phyloP scores from a whole-genome alignment of 2,888 invertebrate species.

The Cryptophagus acutangulus region DNA sequence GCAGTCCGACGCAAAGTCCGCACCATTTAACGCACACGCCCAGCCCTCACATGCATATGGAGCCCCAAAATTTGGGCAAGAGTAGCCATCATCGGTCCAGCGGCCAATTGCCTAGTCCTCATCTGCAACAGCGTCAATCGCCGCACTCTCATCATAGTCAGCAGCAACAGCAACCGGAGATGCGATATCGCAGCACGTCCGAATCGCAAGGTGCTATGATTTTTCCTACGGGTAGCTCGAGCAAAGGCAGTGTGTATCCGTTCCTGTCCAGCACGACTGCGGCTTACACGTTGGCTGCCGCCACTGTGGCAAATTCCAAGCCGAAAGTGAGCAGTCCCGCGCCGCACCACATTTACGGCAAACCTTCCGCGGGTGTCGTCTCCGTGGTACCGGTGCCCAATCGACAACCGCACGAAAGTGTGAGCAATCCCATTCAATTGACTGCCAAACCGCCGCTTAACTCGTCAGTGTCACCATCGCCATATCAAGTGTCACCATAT shows the following conservation, averaged over 20 bases:
- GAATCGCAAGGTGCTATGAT: conserved; percentile 37
- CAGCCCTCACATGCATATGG: conserved; percentile 42
- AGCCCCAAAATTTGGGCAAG: conserved; percentile 41
- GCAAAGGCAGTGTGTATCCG: conserved; percentile 43
- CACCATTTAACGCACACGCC: conserved; percentile 43
- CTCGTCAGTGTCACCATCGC: conserved; percentile 49
- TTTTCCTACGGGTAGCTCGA: conserved; percentile 32
- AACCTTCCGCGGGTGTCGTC: conserved; percentile 56
- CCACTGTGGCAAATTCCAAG: conserved; percentile 51
- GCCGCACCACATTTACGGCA: conserved; percentile 69
- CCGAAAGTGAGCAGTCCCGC: conserved; percentile 74
- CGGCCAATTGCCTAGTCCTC: conserved; percentile 49
- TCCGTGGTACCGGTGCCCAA: conserved; percentile 55
- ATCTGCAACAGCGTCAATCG: conserved; percentile 47
- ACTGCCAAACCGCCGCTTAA: conserved; percentile 52
- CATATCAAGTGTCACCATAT: conserved; percentile 50
- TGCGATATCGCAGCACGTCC: conserved; percentile 23
- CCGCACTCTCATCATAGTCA: conserved; percentile 42
- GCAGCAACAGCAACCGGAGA: conserved; percentile 42
- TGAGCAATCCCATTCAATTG: conserved; percentile 52
- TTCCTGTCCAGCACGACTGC: conserved; percentile 44
- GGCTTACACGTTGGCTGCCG: conserved; percentile 40
- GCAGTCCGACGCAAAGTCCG: conserved; percentile 48
- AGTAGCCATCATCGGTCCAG: conserved; percentile 33
- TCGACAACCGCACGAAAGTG: conserved; percentile 46